Conservation (phyloP, 1,140 invertebrate species). For the Schlechtendalia chinensis region DNA sequence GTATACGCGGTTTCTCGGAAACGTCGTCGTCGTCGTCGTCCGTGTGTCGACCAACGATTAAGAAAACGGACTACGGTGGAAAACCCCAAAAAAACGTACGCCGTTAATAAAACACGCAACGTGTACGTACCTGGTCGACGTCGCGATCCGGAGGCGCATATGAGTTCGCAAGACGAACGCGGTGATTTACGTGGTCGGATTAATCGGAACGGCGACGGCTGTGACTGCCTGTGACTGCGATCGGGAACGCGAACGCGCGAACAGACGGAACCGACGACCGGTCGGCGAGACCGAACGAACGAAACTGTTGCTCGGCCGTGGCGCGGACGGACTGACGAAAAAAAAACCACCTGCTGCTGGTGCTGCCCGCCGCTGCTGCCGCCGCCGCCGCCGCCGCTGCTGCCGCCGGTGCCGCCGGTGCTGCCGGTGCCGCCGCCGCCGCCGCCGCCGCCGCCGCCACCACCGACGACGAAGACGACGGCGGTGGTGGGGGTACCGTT, state of each 20-base stretch:
- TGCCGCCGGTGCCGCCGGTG: background rate
- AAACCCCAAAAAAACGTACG: no score
- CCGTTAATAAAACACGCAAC: no score
- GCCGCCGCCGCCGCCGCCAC: no score
- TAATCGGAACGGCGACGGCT: background rate
- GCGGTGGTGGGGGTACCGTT: constrained; percentile 21
- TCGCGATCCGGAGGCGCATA: no score
- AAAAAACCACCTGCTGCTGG: constrained; percentile 38
- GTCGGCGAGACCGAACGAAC: background rate
- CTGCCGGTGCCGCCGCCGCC: no score
- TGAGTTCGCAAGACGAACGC: background rate
- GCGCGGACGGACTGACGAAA: background rate
- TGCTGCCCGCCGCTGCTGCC: constrained; percentile 26
- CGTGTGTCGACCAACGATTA: no score
- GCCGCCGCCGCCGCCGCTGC: background rate
- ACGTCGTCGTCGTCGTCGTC: background rate
- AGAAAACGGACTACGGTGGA: no score
- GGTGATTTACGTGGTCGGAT: background rate
- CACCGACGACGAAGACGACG: no score
- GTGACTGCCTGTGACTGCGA: no score
- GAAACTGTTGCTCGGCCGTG: constrained; percentile 43
- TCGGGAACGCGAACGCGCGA: background rate
- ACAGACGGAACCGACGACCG: background rate
- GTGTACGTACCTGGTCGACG: no score
- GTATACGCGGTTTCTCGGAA: constrained; percentile 17